phyloP scores from a whole-genome alignment of 2,113 vertebrate species.

The Megaceryle torquata region DNA sequence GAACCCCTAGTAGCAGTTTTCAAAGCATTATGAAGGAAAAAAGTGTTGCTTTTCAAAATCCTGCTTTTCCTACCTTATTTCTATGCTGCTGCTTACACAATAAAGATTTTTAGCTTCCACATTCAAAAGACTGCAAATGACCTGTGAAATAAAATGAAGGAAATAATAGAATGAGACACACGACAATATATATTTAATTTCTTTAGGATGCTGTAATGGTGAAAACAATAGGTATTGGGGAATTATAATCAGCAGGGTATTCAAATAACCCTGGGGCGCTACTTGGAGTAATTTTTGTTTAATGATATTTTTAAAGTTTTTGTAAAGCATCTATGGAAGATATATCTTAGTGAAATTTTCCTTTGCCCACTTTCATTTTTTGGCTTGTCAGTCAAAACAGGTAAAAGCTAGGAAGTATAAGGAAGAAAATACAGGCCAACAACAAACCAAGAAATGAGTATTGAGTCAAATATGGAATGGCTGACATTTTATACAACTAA shows the following conservation, averaged over 20 bases:
- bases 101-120: neutral
- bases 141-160: constrained; percentile 35
- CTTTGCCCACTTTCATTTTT: neutral
- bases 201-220: neutral
- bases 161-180: neutral
- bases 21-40: constrained; percentile 18
- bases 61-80: constrained; percentile 3
- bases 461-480: neutral
- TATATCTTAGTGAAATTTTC: neutral
- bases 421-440: neutral
- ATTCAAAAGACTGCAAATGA: constrained; percentile 27
- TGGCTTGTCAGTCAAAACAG: neutral
- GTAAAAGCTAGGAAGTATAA: neutral
- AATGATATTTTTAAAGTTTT: neutral
- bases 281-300: constrained; percentile 3
- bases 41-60: neutral
- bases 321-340: neutral
- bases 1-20: neutral
- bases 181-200: neutral
- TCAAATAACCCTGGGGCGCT: neutral
- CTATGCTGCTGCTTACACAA: neutral
- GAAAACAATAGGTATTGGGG: neutral
- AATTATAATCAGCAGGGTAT: neutral
- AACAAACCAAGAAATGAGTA: neutral
- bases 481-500: neutral